Conservation (phyloP, 2,888 invertebrate genomes). For the Sceliomorpha sp. region DNA sequence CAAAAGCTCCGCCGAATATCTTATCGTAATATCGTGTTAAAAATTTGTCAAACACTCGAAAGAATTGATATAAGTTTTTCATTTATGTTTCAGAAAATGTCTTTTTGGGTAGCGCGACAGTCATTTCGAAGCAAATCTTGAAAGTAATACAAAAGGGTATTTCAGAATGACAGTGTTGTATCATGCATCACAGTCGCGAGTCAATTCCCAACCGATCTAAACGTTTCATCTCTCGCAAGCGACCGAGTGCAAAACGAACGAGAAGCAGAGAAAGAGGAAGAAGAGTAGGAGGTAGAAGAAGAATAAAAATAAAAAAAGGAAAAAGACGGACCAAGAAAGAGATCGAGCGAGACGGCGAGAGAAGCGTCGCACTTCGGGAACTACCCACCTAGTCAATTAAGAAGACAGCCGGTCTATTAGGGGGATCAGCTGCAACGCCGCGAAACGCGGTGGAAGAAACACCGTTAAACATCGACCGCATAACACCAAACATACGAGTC, state of each 20-base stretch:
- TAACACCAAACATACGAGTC: slow-evolving; percentile 61
- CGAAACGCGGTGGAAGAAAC: slow-evolving; percentile 39
- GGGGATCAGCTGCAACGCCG: slow-evolving; percentile 41
- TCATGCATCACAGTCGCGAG: slow-evolving; percentile 52
- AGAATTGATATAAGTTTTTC: no score
- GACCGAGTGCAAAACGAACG: no score
- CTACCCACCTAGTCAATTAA: slow-evolving; percentile 78
- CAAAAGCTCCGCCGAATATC: no score
- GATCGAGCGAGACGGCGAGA: slow-evolving; percentile 12
- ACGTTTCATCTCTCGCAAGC: slow-evolving; percentile 16
- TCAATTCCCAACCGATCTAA: slow-evolving; percentile 38
- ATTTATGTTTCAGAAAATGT: no score
- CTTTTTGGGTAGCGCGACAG: no score
- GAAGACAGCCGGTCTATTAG: slow-evolving; percentile 78
- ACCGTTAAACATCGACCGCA: slow-evolving; percentile 61
- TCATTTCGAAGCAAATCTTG: no score
- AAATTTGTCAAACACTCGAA: no score
- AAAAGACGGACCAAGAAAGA: not conserved
- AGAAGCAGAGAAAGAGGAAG: not conserved
- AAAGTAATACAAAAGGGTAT: slow-evolving; percentile 40
- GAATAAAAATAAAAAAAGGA: not conserved
- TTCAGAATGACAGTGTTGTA: slow-evolving; percentile 20
- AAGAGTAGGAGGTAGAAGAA: no score
- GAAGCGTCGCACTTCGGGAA: slow-evolving; percentile 45
- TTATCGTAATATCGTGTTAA: no score